Conservation (phyloP, 1,140 invertebrate species). For the Drosophila ambigua region DNA sequence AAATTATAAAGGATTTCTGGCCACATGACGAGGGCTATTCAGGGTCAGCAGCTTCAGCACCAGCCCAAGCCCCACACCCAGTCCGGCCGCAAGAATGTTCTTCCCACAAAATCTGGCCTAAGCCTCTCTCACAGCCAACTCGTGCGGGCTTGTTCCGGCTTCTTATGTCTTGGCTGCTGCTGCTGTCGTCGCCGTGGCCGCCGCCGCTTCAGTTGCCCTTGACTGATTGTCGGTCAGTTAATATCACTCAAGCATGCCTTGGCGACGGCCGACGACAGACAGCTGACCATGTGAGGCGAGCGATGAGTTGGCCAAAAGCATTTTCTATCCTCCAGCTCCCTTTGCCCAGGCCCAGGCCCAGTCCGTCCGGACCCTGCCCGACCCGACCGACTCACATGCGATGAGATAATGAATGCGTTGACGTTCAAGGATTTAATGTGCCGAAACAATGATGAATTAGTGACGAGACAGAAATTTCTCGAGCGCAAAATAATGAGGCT, state of each 20-base stretch:
- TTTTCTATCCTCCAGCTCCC: constrained; percentile 4
- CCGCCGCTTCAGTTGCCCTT: constrained; percentile 50
- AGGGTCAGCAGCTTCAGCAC: constrained; percentile 13
- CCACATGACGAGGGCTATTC: constrained; percentile 55
- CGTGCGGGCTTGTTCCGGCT: constrained; percentile 30
- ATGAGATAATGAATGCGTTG: constrained; percentile 81
- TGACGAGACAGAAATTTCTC: constrained; percentile 83
- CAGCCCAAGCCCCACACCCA: too few species aligned
- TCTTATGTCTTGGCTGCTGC: constrained; percentile 18
- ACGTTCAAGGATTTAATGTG: constrained; percentile 82
- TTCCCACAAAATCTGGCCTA: constrained; percentile 64
- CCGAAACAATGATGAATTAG: constrained; percentile 83
- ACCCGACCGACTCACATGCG: constrained; percentile 36
- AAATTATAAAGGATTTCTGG: constrained; percentile 9
- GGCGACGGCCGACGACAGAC: constrained; percentile 60
- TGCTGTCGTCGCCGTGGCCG: constrained; percentile 1
- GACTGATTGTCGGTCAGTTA: constrained; percentile 82
- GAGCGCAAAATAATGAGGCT: constrained; percentile 80
- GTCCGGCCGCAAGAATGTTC: constrained; percentile 49
- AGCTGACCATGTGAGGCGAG: constrained; percentile 59
- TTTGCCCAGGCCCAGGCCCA: too few species aligned
- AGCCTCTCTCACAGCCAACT: constrained; percentile 50
- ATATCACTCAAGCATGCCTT: constrained; percentile 75
- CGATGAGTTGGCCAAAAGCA: constrained; percentile 74
- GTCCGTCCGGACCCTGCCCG: neutral